Evolutionary conservation across 2,888 invertebrate genomes (phyloP), one percentile per base, ranked within the genome.

Genomic region (Crossocerus cetratus): DNA sequence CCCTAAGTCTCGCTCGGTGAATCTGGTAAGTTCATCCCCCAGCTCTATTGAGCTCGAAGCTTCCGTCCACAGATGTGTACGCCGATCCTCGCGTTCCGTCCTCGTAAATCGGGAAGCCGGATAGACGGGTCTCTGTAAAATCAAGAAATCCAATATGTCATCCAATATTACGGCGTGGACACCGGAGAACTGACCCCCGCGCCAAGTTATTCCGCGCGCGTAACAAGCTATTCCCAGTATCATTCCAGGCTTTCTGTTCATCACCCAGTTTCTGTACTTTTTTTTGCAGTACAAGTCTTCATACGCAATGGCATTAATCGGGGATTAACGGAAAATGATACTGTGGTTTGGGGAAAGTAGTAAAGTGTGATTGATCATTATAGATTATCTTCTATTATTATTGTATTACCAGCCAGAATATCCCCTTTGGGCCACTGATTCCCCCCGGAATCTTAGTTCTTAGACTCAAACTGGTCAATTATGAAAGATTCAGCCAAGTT

Each of bases 231-330:
- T 32, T 32, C 11, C 32, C 32, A 55, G 23, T 53, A 32, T 32
- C 32, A 5, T 8, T 8, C 32, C 32, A n/a, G n/a, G n/a, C 11
- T 32, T 11, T 32, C 32, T 32, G 11, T 32, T 11, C 32, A 0
- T 32, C 32, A 32, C 11, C 32, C 11, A 32, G 5, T 11, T 32
- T 32, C 32, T 32, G 8, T 32, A 8, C 32, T 11, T 32, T 11
- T 32, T 11, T 11, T 8, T 32, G 32, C 11, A 32, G 11, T 8
- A 8, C 32, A 1, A 4, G 32, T 11, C 32, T 32, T 23, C 67
- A 56, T 77, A 67, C 73, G 69, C 76, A 76, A 69, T 69, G 69
- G 76, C 68, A 70, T 76, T 77, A 76, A 70, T 76, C 70, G n/a
- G n/a, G n/a, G n/a, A n/a, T n/a, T n/a, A n/a, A n/a, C n/a, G n/a